Percentiles rank a stretch among this genome's conserved stretches.
phyloP scores from a whole-genome alignment of 2,113 vertebrate species.

The Catharus bicknelli region DNA sequence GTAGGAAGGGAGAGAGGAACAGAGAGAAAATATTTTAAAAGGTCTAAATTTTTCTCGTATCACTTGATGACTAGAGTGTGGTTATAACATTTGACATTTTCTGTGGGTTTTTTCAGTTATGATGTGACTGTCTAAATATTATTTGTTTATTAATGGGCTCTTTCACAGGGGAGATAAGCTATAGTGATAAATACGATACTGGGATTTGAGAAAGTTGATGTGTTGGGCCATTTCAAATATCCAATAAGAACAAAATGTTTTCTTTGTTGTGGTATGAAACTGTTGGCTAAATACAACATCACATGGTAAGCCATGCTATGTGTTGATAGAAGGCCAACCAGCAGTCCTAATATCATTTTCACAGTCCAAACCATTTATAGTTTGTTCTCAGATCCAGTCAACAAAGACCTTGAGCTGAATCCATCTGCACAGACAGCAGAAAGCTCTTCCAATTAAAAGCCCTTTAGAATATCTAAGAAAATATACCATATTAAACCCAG shows the following conservation, averaged over 20 bases:
- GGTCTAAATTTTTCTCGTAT: background rate
- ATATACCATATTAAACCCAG: background rate
- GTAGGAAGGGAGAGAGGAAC: background rate
- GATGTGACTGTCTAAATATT: conserved; percentile 20
- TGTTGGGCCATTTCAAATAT: conserved; percentile 25
- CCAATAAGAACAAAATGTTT: conserved; percentile 38
- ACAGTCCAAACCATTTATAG: conserved; percentile 47
- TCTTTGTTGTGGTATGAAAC: conserved; percentile 32
- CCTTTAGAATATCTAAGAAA: background rate
- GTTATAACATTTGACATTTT: background rate
- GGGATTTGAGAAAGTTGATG: background rate
- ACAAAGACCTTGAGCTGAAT: background rate
- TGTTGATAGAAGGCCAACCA: conserved; percentile 23
- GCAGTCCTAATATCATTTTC: conserved; percentile 23
- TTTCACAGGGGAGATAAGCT: conserved; percentile 21
- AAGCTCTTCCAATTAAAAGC: background rate
- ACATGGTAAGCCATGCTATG: conserved; percentile 12
- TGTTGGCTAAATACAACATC: conserved; percentile 43
- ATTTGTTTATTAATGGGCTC: conserved; percentile 23
- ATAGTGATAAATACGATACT: background rate
- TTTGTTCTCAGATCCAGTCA: conserved; percentile 20
- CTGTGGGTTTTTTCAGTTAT: background rate
- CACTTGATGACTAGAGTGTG: background rate
- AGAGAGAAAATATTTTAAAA: background rate
- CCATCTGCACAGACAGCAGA: background rate